Conservation (phyloP, 2,888 invertebrate species). For the Drosophila greeni region DNA sequence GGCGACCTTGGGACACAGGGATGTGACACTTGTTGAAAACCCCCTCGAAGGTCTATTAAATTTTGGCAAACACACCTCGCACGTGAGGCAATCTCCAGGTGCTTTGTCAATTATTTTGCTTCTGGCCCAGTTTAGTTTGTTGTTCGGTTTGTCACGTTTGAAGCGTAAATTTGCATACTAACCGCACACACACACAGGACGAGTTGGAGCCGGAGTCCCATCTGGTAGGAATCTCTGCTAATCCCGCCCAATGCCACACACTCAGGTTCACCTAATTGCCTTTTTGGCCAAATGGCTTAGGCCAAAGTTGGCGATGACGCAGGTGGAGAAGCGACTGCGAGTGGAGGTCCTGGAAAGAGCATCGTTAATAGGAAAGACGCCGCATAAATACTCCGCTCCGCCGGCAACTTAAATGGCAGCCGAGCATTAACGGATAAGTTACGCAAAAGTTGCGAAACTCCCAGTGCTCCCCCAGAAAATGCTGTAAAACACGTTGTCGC, state of each 20-base stretch:
- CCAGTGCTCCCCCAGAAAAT: conserved; percentile 11
- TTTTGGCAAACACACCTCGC: conserved; percentile 7
- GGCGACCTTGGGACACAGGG: conserved; percentile 14
- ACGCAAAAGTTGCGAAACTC: conserved; percentile 25
- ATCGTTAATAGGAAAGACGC: conserved; percentile 39
- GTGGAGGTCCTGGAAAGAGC: conserved; percentile 27
- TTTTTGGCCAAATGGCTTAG: conserved; percentile 28
- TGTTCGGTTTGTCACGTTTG: conserved; percentile 35
- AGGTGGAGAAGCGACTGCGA: conserved; percentile 35
- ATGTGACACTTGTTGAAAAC: conserved; percentile 15
- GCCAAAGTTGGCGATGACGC: conserved; percentile 37
- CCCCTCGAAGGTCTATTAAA: conserved; percentile 15
- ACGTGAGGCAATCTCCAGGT: conserved; percentile 52
- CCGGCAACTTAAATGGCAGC: conserved; percentile 19
- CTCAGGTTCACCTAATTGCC: conserved; percentile 48
- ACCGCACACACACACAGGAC: conserved; percentile 1
- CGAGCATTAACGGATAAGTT: conserved; percentile 35
- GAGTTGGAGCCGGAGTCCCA: conserved; percentile 16
- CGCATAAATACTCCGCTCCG: conserved; percentile 27
- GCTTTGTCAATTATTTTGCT: conserved; percentile 28
- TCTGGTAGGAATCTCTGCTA: conserved; percentile 18
- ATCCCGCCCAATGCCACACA: conserved; percentile 26
- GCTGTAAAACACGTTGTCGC: conserved; percentile 22
- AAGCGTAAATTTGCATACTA: conserved; percentile 48
- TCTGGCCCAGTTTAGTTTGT: conserved; percentile 14